phyloP scores from a whole-genome alignment of 2,113 vertebrate genomes.

The Phylloscopus trochiloides region DNA sequence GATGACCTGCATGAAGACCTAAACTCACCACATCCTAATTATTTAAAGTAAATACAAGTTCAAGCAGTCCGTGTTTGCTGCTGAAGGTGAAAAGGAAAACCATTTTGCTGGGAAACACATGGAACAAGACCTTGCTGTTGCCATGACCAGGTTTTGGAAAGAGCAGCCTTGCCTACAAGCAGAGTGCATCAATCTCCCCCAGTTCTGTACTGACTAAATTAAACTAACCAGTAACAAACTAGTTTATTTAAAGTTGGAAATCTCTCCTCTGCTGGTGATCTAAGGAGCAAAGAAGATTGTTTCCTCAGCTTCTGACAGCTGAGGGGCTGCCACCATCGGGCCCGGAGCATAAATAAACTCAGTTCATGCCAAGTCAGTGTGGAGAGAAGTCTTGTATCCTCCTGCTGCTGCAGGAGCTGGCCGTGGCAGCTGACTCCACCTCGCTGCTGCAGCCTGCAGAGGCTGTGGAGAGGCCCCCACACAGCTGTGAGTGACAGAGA shows the following conservation, averaged over 20 bases:
- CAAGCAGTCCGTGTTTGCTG: background rate
- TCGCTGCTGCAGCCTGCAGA: fast-evolving
- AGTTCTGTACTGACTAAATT: background rate
- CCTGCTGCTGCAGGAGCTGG: background rate
- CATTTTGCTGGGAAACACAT: background rate
- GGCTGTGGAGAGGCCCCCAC: background rate
- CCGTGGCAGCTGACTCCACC: background rate
- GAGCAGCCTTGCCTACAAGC: background rate
- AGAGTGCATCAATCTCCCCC: background rate
- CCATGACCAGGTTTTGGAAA: background rate
- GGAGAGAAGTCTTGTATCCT: background rate
- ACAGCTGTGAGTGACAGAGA: background rate
- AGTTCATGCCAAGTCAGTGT: background rate
- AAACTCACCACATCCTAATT: background rate
- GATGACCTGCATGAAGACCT: background rate
- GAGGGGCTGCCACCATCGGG: background rate
- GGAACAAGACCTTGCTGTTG: background rate
- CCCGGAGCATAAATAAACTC: background rate
- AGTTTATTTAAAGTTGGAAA: background rate
- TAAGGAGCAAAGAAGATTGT: background rate
- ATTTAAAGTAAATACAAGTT: background rate
- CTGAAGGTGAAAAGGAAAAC: background rate
- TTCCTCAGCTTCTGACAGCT: background rate
- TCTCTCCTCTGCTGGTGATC: background rate
- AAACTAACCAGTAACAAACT: background rate